Percentiles rank a stretch among this genome's conserved stretches.
phyloP scores from a whole-genome alignment of 30 jellyfish, hydroid and myxozoan genomes.

The Catostylus mosaicus region DNA sequence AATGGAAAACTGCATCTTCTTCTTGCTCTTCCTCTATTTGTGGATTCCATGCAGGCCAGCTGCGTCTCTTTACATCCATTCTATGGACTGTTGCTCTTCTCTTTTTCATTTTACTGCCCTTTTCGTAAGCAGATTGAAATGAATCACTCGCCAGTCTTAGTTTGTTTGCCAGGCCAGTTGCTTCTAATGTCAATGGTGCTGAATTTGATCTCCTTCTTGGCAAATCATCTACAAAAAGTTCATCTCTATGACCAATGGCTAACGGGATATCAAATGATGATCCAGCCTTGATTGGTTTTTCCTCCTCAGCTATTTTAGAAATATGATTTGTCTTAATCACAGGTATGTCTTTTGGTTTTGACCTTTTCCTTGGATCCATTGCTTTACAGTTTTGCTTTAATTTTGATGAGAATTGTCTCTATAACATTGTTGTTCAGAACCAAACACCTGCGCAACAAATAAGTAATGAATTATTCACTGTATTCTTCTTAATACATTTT shows the following conservation, averaged over 20 bases:
- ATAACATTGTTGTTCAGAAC: too few relatives aligned
- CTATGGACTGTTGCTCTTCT: constrained; percentile 32
- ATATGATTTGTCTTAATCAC: background rate
- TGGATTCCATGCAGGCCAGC: constrained; percentile 67
- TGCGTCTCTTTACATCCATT: constrained; percentile 20
- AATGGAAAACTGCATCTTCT: constrained; percentile 17
- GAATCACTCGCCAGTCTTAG: constrained; percentile 73
- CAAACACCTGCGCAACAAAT: background rate
- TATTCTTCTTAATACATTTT: too few relatives aligned
- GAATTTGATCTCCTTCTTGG: constrained; percentile 73
- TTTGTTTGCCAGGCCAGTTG: constrained; percentile 70
- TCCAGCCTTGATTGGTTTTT: constrained; percentile 29
- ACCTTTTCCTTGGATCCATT: constrained; percentile 1
- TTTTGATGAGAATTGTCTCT: background rate
- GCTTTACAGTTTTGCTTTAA: background rate
- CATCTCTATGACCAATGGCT: constrained; percentile 12
- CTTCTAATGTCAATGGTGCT: constrained; percentile 83
- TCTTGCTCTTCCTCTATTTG: constrained; percentile 24
- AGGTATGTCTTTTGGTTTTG: constrained; percentile 33
- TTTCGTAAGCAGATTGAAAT: constrained; percentile 46
- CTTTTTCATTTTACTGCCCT: background rate
- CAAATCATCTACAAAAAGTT: constrained; percentile 22
- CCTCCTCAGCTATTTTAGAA: background rate
- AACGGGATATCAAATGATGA: constrained; percentile 51
- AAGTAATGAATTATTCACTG: too few relatives aligned